Percentiles rank a stretch among this genome's conserved stretches.
phyloP scores from a whole-genome alignment of 2,888 invertebrate genomes.

The Ochropleura leucogaster region DNA sequence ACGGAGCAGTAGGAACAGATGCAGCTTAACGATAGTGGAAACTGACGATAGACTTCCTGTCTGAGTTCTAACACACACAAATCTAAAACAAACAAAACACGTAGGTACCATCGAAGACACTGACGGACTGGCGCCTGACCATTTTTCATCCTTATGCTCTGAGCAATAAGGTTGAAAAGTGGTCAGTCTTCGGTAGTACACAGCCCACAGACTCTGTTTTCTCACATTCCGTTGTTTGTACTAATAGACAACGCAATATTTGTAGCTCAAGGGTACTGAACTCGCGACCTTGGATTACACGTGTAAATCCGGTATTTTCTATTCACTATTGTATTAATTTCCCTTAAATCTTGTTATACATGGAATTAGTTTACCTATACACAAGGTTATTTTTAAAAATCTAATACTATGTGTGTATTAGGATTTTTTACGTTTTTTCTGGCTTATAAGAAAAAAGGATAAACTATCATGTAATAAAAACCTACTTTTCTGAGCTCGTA shows the following conservation, averaged over 20 bases:
- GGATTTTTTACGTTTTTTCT: too few species aligned
- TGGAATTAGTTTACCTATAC: background rate
- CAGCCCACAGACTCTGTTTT: constrained; percentile 12
- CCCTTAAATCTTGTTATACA: background rate
- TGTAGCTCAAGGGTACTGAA: constrained; percentile 24
- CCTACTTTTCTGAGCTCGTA: background rate
- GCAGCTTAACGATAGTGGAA: background rate
- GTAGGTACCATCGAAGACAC: background rate
- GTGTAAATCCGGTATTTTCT: constrained; percentile 27
- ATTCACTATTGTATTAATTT: constrained; percentile 2
- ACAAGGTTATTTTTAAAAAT: background rate
- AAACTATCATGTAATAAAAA: background rate
- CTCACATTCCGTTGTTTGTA: constrained; percentile 11
- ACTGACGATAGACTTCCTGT: constrained; percentile 4
- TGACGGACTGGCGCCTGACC: too few species aligned
- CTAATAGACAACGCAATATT: constrained; percentile 39
- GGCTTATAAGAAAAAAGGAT: background rate
- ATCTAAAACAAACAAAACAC: background rate
- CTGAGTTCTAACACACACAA: background rate
- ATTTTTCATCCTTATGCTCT: too few species aligned
- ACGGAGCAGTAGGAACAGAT: too few species aligned
- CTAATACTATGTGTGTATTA: too few species aligned
- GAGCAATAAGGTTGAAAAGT: too few species aligned
- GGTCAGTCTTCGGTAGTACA: background rate
- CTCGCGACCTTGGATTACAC: constrained; percentile 28